A percentile compares a stretch with the other conserved stretches of the same genome.
These are phyloP conservation scores for Augochlora pura DNA, from an alignment of 1,140 invertebrate species.

Conservation along the genomic window DNA sequence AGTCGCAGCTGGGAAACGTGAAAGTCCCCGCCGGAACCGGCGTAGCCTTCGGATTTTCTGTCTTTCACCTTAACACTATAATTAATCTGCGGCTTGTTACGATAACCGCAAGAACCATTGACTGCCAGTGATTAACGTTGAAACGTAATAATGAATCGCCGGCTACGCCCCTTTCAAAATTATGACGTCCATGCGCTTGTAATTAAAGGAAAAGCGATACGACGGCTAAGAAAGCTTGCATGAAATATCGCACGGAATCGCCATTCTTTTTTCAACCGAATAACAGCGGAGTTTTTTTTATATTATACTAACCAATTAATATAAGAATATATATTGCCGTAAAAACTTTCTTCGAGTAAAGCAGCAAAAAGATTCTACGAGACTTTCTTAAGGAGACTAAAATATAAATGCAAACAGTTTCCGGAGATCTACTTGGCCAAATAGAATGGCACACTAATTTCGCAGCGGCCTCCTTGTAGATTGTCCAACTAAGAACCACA, in stretches of 20 bases:
- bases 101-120: constrained; percentile 39
- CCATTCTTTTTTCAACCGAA: too few species aligned
- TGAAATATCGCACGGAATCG: background rate
- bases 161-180: background rate
- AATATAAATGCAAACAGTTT: too few species aligned
- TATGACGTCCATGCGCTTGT: background rate
- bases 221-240: background rate
- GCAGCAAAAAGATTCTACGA: too few species aligned
- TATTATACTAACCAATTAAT: too few species aligned
- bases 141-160: constrained; percentile 34
- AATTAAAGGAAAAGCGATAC: background rate
- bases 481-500: background rate
- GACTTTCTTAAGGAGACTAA: too few species aligned
- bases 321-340: too few species aligned
- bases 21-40: constrained; percentile 57
- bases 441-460: background rate
- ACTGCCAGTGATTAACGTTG: constrained; percentile 44
- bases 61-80: constrained; percentile 60
- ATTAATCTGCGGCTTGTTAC: constrained; percentile 63
- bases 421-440: too few species aligned
- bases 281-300: too few species aligned
- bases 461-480: background rate
- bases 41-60: constrained; percentile 60
- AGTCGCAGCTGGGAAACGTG: constrained; percentile 54
- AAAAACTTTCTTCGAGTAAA: too few species aligned